phyloP scores from a whole-genome alignment of 2,797 vertebrate species.

The Acrossocheilus fasciatus region DNA sequence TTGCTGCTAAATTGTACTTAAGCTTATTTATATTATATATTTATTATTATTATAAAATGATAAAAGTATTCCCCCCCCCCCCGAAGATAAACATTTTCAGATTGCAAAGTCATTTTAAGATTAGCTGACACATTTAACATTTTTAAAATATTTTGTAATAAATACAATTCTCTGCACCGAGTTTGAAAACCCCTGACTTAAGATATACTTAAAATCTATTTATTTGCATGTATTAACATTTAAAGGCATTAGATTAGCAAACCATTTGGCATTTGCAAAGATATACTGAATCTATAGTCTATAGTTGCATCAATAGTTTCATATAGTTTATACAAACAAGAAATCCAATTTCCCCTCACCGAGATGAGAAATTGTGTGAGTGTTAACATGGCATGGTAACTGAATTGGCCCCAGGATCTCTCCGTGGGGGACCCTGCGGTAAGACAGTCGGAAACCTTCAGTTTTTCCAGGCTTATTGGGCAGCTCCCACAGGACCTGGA shows the following conservation, averaged over 20 bases:
- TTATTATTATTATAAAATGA: background rate
- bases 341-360: constrained; percentile 58
- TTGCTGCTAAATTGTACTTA: background rate
- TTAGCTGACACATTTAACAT: background rate
- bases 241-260: background rate
- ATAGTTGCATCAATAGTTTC: background rate
- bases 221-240: background rate
- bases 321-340: background rate
- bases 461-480: constrained; percentile 61
- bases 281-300: background rate
- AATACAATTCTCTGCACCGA: background rate
- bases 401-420: constrained; percentile 65
- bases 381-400: constrained; percentile 64
- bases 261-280: no score
- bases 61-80: no score
- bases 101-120: background rate
- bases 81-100: background rate
- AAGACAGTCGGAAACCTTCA: constrained; percentile 69
- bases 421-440: constrained; percentile 63
- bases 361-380: constrained; percentile 64
- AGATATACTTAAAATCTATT: background rate
- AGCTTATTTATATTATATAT: background rate
- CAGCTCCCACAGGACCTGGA: constrained; percentile 70
- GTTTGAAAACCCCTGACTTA: background rate
- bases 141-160: background rate